Evolutionary conservation across 2,797 vertebrate genomes (phyloP).

Genomic region (Setipinna tenuifilis): DNA sequence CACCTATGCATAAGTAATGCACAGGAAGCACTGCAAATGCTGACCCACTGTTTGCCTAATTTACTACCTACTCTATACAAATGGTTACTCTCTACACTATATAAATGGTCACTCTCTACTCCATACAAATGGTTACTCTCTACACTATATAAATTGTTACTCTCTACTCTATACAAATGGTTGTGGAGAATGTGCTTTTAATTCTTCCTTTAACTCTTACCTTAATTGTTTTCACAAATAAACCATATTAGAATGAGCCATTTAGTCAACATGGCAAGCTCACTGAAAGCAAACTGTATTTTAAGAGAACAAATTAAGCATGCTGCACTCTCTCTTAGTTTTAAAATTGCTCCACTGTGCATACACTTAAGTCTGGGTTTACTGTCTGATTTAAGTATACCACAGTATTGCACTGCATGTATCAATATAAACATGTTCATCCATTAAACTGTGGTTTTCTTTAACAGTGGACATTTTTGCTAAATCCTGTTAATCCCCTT

Average conservation of each 20-base stretch:
- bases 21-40: not conserved
- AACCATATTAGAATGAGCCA: not conserved
- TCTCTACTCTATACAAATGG: no score
- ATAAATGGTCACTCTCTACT: no score
- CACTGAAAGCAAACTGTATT: not conserved
- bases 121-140: no score
- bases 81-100: no score
- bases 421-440: slow-evolving; percentile 13
- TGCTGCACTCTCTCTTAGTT: not conserved
- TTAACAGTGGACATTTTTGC: slow-evolving; percentile 22
- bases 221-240: not conserved
- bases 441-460: slow-evolving; percentile 12
- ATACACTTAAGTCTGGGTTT: not conserved
- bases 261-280: not conserved
- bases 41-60: not conserved
- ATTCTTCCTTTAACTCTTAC: not conserved
- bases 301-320: not conserved
- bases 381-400: not conserved
- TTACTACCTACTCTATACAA: not conserved
- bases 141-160: no score
- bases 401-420: not conserved
- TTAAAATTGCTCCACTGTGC: not conserved
- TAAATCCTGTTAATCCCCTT: slow-evolving; percentile 61
- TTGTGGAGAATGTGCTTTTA: not conserved
- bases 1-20: not conserved